Conservation (phyloP, 37 sponge, comb jelly and placozoan genomes). For the Tethya wilhelma region DNA sequence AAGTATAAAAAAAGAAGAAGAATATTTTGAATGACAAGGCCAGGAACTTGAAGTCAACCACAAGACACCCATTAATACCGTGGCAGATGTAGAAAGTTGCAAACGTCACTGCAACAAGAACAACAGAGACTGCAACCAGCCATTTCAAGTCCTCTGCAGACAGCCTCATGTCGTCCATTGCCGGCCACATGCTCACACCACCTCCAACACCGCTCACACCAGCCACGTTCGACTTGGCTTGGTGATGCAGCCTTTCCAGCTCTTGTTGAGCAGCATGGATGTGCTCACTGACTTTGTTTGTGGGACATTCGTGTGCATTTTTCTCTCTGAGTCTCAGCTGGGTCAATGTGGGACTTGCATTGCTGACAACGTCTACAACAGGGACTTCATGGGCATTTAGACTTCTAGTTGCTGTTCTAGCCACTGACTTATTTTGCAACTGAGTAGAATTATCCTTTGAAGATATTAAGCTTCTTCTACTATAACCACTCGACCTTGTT, state of each 20-base stretch:
- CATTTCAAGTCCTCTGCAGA: not conserved
- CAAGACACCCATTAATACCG: not conserved
- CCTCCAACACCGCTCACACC: constrained; percentile 32
- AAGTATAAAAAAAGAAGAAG: not conserved
- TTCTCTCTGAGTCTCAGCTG: not conserved
- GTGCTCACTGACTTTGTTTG: not conserved
- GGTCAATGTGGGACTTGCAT: not conserved
- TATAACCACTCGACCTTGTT: no score
- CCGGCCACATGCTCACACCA: constrained; percentile 53
- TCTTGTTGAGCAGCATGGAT: constrained; percentile 16
- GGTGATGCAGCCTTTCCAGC: constrained; percentile 28
- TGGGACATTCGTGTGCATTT: not conserved
- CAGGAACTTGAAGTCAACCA: not conserved
- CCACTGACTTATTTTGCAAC: no score
- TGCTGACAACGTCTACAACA: no score
- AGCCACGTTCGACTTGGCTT: constrained; percentile 32
- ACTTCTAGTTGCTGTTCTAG: no score
- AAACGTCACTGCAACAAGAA: not conserved
- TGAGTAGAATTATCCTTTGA: no score
- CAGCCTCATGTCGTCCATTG: constrained; percentile 59
- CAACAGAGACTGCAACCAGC: not conserved
- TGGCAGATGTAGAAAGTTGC: constrained; percentile 12
- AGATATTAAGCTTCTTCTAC: no score
- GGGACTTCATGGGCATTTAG: no score
- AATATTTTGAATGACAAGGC: not conserved